phyloP scores from a whole-genome alignment of 2,113 vertebrate species.

The Theristicus caerulescens region DNA sequence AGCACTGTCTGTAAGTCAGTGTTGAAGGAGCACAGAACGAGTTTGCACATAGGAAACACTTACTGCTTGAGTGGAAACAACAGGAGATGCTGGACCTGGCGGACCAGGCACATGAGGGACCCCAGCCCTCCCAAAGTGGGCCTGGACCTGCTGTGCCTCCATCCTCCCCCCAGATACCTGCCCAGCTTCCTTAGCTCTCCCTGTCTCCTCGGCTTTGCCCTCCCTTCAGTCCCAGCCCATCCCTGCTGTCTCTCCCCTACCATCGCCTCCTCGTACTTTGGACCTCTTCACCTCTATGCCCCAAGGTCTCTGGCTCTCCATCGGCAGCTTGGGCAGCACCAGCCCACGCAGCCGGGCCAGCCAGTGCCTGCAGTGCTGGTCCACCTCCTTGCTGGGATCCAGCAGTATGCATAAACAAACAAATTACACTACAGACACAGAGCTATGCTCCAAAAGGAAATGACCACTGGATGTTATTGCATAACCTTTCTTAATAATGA shows the following conservation, averaged over 20 bases:
- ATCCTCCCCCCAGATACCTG: background rate
- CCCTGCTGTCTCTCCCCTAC: background rate
- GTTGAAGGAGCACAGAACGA: background rate
- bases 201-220: background rate
- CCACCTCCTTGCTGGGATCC: background rate
- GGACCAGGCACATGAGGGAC: background rate
- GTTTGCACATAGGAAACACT: background rate
- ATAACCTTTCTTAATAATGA: constrained; percentile 23
- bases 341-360: background rate
- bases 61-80: background rate
- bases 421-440: background rate
- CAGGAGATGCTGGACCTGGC: background rate
- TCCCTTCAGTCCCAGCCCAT: background rate
- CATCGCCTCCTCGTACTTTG: constrained; percentile 21
- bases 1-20: background rate
- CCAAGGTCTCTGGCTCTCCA: background rate
- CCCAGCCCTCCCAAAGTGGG: background rate
- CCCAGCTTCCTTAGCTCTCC: background rate
- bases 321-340: background rate
- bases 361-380: background rate
- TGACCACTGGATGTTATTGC: constrained; percentile 38
- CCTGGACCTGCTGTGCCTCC: background rate
- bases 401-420: background rate
- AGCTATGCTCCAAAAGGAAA: constrained; percentile 29
- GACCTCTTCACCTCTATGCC: background rate